Evolutionary conservation across 2,797 vertebrate species (phyloP).

Genomic region (Synaphobranchus kaupii): DNA sequence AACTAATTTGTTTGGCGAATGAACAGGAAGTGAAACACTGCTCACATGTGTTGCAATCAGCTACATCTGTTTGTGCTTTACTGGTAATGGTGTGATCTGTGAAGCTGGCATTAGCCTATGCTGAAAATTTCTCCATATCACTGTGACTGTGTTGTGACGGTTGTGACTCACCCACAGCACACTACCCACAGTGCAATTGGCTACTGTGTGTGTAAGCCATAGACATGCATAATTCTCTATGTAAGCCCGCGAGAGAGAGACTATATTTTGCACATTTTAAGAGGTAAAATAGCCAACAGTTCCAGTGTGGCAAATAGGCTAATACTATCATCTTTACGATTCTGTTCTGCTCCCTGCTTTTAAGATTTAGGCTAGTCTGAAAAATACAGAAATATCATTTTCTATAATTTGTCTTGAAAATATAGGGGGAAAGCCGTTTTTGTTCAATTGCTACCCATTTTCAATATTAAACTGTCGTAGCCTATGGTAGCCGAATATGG

Average conservation of each 20-base stretch:
- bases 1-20: not conserved
- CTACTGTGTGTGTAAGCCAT: not conserved
- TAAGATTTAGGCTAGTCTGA: not conserved
- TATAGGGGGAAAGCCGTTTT: not conserved
- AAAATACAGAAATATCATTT: not conserved
- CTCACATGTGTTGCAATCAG: conserved; percentile 17
- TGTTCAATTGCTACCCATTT: not conserved
- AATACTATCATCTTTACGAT: not conserved
- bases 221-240: too few species aligned
- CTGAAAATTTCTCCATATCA: not conserved
- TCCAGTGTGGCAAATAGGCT: not conserved
- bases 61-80: conserved; percentile 15
- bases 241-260: not conserved
- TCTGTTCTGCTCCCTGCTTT: too few species aligned
- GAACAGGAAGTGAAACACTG: conserved; percentile 21
- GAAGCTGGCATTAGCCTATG: not conserved
- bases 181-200: not conserved
- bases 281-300: not conserved
- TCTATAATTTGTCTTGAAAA: too few species aligned
- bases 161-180: not conserved
- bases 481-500: not conserved
- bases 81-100: conserved; percentile 7
- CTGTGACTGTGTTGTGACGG: not conserved
- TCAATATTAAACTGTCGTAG: not conserved
- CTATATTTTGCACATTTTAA: too few species aligned